Conservation (phyloP, 2,888 invertebrate genomes). For the Habroteleia sp. region DNA sequence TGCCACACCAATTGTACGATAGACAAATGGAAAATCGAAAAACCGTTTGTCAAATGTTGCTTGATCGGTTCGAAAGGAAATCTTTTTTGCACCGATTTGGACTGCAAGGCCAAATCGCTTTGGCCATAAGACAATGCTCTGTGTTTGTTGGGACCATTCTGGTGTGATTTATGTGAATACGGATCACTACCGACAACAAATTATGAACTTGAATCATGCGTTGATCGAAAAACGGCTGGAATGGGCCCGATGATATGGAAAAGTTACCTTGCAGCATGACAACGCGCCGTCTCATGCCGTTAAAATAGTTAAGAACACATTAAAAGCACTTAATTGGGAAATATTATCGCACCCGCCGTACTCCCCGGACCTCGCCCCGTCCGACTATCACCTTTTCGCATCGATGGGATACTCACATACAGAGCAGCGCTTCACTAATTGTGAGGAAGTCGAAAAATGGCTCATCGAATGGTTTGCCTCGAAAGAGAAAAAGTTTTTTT, state of each 20-base stretch:
- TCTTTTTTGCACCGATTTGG: too few species aligned
- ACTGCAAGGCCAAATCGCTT: too few species aligned
- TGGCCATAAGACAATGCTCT: too few species aligned
- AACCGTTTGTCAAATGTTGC: too few species aligned
- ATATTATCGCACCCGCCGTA: too few species aligned
- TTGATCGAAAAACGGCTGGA: too few species aligned
- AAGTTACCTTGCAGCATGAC: conserved; percentile 67
- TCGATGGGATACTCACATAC: conserved; percentile 1
- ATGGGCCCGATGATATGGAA: conserved; percentile 56
- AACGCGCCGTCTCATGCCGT: conserved; percentile 56
- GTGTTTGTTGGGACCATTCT: background rate
- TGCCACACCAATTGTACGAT: too few species aligned
- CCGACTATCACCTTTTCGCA: background rate
- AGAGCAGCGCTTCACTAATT: conserved; percentile 6
- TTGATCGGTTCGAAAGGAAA: too few species aligned
- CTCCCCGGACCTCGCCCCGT: conserved; percentile 16
- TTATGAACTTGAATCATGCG: conserved; percentile 60
- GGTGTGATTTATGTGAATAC: conserved; percentile 4
- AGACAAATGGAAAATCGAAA: too few species aligned
- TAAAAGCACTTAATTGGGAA: conserved; percentile 2
- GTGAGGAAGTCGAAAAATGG: conserved; percentile 25
- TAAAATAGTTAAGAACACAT: conserved; percentile 7
- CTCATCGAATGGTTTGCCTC: conserved; percentile 32
- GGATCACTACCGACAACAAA: conserved; percentile 44
- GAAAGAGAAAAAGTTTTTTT: conserved; percentile 25